Conservation (phyloP, 2,113 vertebrate species). For the Nesoenas mayeri region DNA sequence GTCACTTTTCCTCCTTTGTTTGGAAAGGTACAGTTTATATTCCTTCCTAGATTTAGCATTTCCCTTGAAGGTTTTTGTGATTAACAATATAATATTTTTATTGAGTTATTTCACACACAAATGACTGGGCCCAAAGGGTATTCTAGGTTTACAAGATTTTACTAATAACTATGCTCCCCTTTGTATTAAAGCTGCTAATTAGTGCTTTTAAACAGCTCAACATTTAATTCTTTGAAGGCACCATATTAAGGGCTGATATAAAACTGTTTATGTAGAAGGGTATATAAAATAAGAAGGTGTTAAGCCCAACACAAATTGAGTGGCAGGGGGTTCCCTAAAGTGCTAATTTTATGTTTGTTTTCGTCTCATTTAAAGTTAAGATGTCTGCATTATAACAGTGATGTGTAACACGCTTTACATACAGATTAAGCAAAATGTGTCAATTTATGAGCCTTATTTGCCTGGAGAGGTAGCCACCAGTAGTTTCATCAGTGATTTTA, state of each 20-base stretch:
- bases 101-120: slow-evolving; percentile 71
- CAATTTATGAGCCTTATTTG: slow-evolving; percentile 62
- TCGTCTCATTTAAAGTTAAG: slow-evolving; percentile 75
- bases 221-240: slow-evolving; percentile 71
- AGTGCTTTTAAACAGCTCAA: slow-evolving; percentile 77
- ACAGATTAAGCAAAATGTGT: slow-evolving; percentile 71
- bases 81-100: slow-evolving; percentile 75
- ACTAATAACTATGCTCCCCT: slow-evolving; percentile 69
- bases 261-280: slow-evolving; percentile 78
- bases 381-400: slow-evolving; percentile 64
- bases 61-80: slow-evolving; percentile 70
- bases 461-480: slow-evolving; percentile 58
- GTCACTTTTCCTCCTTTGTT: slow-evolving; percentile 70
- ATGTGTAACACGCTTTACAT: slow-evolving; percentile 58
- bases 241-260: slow-evolving; percentile 73
- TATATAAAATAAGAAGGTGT: slow-evolving; percentile 79
- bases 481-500: slow-evolving; percentile 48
- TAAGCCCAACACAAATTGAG: slow-evolving; percentile 76
- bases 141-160: slow-evolving; percentile 75
- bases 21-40: slow-evolving; percentile 64
- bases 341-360: slow-evolving; percentile 82
- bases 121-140: slow-evolving; percentile 67
- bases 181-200: slow-evolving; percentile 77
- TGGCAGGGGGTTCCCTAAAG: slow-evolving; percentile 70
- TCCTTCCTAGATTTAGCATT: slow-evolving; percentile 68